Conservation (phyloP, 1,140 invertebrate genomes). For the Drosophila navojoa region DNA sequence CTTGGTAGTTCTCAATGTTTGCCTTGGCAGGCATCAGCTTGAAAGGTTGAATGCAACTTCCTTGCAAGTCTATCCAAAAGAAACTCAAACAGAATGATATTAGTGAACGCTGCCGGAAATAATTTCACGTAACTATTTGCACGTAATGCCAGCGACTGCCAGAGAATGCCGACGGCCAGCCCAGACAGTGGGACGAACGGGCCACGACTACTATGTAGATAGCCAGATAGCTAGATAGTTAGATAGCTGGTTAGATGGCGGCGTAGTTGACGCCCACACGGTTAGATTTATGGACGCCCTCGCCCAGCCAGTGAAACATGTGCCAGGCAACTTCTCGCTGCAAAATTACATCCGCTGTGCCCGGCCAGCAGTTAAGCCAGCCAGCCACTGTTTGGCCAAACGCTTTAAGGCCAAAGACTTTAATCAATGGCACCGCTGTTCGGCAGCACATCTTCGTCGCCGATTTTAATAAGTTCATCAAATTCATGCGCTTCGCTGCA, state of each 20-base stretch:
- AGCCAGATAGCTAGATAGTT: constrained; percentile 3
- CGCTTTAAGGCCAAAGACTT: constrained; percentile 18
- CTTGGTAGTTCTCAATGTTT: constrained; percentile 26
- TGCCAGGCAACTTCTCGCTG: constrained; percentile 54
- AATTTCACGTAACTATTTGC: constrained; percentile 79
- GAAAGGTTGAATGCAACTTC: constrained; percentile 64
- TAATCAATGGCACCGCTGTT: constrained; percentile 10
- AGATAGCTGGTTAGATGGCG: constrained; percentile 25
- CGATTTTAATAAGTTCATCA: constrained; percentile 56
- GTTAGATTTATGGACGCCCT: constrained; percentile 60
- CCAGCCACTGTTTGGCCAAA: background rate
- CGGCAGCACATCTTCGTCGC: background rate
- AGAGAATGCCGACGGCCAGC: no score
- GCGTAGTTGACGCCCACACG: constrained; percentile 44
- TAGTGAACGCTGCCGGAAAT: constrained; percentile 76
- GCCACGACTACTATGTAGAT: background rate
- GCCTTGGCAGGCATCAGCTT: constrained; percentile 37
- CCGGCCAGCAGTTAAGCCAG: constrained; percentile 5
- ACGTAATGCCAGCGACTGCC: constrained; percentile 48
- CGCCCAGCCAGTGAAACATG: constrained; percentile 40
- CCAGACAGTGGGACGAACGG: constrained; percentile 18
- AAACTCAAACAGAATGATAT: constrained; percentile 64
- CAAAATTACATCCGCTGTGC: constrained; percentile 70
- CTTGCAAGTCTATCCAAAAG: constrained; percentile 56
- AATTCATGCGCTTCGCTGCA: constrained; percentile 43